Conservation (phyloP, 1,140 invertebrate genomes). For the Drosophila carrolli region DNA sequence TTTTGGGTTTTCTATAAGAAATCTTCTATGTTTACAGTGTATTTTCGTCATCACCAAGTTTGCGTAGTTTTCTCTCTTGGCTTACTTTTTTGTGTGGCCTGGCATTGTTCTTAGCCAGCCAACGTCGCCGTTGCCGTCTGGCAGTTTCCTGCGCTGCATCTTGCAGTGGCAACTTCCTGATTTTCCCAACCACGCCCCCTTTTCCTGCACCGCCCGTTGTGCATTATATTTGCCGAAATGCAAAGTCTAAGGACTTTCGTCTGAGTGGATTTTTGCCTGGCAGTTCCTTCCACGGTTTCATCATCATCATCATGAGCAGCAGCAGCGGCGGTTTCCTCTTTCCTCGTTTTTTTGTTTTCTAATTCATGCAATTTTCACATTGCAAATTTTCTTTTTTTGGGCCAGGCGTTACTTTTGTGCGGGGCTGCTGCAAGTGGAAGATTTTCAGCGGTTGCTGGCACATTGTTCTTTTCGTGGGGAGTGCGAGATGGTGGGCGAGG, state of each 20-base stretch:
- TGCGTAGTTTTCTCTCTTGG: conserved; percentile 46
- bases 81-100: conserved; percentile 40
- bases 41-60: conserved; percentile 31
- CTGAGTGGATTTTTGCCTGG: conserved; percentile 78
- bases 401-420: conserved; percentile 38
- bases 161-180: conserved; percentile 78
- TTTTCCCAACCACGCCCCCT: conserved; percentile 45
- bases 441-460: conserved; percentile 22
- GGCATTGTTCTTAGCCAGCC: conserved; percentile 73
- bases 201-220: conserved; percentile 38
- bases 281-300: conserved; percentile 32
- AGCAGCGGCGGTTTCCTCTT: conserved; percentile 15
- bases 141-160: conserved; percentile 46
- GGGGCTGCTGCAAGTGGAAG: conserved; percentile 16
- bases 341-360: conserved; percentile 34
- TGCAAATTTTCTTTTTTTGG: conserved; percentile 48
- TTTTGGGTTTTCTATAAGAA: not conserved
- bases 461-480: conserved; percentile 35
- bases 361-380: conserved; percentile 76
- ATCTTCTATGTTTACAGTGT: not conserved
- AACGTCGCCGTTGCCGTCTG: conserved; percentile 25
- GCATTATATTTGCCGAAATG: conserved; percentile 80
- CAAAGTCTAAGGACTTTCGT: conserved; percentile 83
- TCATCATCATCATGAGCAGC: conserved; percentile 22
- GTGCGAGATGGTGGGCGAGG: not conserved